Base-by-base conservation (phyloP, 2,797 vertebrate genomes). In the Squalus acanthias region DNA sequence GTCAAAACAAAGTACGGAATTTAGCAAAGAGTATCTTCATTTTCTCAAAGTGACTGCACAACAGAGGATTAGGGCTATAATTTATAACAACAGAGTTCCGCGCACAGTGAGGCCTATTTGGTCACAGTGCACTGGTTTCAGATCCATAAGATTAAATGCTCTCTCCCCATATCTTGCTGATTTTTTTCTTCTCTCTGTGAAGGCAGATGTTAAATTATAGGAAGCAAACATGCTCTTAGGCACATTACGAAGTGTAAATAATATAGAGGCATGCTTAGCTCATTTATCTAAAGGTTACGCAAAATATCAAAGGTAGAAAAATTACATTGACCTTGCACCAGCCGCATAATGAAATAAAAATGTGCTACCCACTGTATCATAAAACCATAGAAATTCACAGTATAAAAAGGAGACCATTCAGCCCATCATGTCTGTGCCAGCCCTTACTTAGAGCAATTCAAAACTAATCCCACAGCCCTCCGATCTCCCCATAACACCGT, bases 31-130 rank as follows among this genome's bases (percentile, higher is more conserved):
- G 57, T 33, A 89, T 72, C 22, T 72, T 57, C 70, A 72, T 57
- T 95, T 26, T 33, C 94, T 95, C 26, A 57, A 95, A 95, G 12
- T 95, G 39, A 92, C 46, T 95, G 67, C 93, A 50, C 39, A 95
- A 57, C 24, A 50, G 10, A 57, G 39, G 69, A 53, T 72, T 72
- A 57, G 29, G 70, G 69, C 13, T 95, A 29, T 74, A 95, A 57
- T 76, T 53, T 57, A 95, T 33, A 95, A 53, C 39, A 95, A 10
- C 67, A 53, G 39, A 53, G 8, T 4, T 50, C 24, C 24, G 26
- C 9, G 10, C 10, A 57, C 69, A 53, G 94, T 26, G 33, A 57
- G 70, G 70, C n/a, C 91, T 95, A 53, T n/a, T 74, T 76, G 70
- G 70, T 95, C 70, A 95, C 29, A 57, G 94, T 95, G 50, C 94